A percentile compares a stretch with the other conserved stretches of the same genome.
Conservation (phyloP, 2,888 invertebrate species). For the Aporophyla lueneburgensis region DNA sequence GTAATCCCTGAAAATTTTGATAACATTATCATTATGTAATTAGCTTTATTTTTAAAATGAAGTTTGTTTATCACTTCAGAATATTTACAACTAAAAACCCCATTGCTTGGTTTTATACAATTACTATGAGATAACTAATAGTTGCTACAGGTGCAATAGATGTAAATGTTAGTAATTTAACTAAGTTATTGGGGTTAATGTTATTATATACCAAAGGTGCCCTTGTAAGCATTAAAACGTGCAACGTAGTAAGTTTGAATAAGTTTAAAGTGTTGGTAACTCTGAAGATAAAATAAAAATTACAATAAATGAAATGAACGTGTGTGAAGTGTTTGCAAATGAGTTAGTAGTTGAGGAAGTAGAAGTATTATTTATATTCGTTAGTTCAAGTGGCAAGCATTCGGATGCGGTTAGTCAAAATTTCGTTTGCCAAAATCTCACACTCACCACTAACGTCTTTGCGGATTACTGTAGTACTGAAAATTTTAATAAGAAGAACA, state of each 20-base stretch:
- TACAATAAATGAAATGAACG: conserved; percentile 48
- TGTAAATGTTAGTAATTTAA: conserved; percentile 49
- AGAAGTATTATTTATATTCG: conserved; percentile 36
- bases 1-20: conserved; percentile 85
- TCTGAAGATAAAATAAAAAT: conserved; percentile 17
- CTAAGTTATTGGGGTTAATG: conserved; percentile 41
- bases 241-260: conserved; percentile 41
- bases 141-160: conserved; percentile 46
- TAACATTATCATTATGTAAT: conserved; percentile 67
- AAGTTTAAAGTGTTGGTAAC: conserved; percentile 12
- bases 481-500: conserved; percentile 86
- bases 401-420: conserved; percentile 82
- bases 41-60: conserved; percentile 18
- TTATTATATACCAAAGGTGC: conserved; percentile 33
- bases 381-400: conserved; percentile 67
- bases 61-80: conserved; percentile 25
- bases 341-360: conserved; percentile 54
- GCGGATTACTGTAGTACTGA: conserved; percentile 89
- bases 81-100: conserved; percentile 41
- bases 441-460: conserved; percentile 90
- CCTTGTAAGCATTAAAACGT: conserved; percentile 61
- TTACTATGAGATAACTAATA: conserved; percentile 42
- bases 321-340: conserved; percentile 37
- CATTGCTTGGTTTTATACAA: conserved; percentile 49
- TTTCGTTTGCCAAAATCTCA: conserved; percentile 85